Base-by-base conservation (phyloP, 2,888 invertebrate species). In the Chloromyia formosa region DNA sequence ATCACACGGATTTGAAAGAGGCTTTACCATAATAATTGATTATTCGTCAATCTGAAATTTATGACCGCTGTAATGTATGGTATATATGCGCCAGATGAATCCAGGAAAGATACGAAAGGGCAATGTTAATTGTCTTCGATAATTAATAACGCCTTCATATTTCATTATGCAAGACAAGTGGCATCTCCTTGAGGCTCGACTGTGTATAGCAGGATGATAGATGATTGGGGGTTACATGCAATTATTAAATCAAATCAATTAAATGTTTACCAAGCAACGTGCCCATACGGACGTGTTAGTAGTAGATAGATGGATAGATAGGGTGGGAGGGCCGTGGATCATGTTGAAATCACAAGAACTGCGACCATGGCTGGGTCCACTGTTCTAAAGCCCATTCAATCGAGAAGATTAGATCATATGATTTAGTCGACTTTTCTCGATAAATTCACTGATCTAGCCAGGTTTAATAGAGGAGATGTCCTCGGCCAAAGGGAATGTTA, bases 241-340 rank as follows among this genome's bases (percentile, higher is more conserved):
- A 49, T 49, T 49, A 49, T 49, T 49, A 49, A 49, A 49, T 49
- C 49, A 49, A 49, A 49, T 49, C 2, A 35, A 7, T 4, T 35
- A 35, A 2, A 35, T 35, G 27, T 14, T 77, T 75, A 54, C 27
- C n/a, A n/a, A n/a, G n/a, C n/a, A n/a, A n/a, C n/a, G n/a, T n/a
- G n/a, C n/a, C n/a, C n/a, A n/a, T n/a, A n/a, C n/a, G n/a, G n/a
- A n/a, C n/a, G n/a, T n/a, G n/a, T n/a, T n/a, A n/a, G n/a, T n/a
- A n/a, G n/a, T n/a, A n/a, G n/a, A n/a, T n/a, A n/a, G n/a, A n/a
- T n/a, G n/a, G n/a, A n/a, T n/a, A n/a, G n/a, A n/a, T n/a, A n/a
- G n/a, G n/a, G n/a, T n/a, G n/a, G n/a, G n/a, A n/a, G n/a, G n/a
- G n/a, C n/a, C n/a, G n/a, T n/a, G n/a, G n/a, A n/a, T n/a, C n/a